A percentile compares a stretch with the other conserved stretches of the same genome.
Evolutionary conservation across 2,888 invertebrate genomes (phyloP).

Genomic region (Atrina japonica): DNA sequence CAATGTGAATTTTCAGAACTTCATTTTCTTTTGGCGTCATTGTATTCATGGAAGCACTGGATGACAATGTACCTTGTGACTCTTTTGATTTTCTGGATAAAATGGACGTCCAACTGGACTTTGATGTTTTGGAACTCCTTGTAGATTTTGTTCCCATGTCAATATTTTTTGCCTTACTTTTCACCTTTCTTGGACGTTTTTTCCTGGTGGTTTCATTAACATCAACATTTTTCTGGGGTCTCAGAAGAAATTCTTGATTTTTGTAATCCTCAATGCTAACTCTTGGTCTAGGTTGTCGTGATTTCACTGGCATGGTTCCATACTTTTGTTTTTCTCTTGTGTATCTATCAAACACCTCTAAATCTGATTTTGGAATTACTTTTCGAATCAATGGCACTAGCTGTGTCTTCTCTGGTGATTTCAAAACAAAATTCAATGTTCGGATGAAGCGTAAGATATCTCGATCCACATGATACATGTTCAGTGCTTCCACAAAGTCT

Average conservation of each 20-base stretch:
- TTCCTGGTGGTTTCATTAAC: not conserved
- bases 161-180: not conserved
- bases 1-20: constrained; percentile 46
- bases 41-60: not conserved
- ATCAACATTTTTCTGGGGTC: not conserved
- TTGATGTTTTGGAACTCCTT: too few relatives aligned
- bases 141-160: not conserved
- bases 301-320: not conserved
- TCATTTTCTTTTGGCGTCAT: constrained; percentile 32
- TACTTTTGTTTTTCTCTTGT: not conserved
- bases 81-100: not conserved
- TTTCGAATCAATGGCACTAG: constrained; percentile 66
- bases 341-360: constrained; percentile 63
- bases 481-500: constrained; percentile 69
- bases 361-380: constrained; percentile 68
- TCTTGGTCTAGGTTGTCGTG: not conserved
- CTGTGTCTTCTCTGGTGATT: constrained; percentile 73
- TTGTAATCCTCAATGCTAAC: not conserved
- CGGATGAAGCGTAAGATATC: constrained; percentile 70
- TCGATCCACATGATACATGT: constrained; percentile 65
- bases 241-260: not conserved
- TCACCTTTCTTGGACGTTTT: not conserved
- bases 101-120: not conserved
- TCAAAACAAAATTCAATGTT: constrained; percentile 66
- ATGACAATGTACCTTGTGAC: not conserved